A percentile compares a stretch with the other conserved stretches of the same genome.
These are phyloP conservation scores for Otolemur garnettii DNA, from an alignment of 2,113 vertebrate genomes.

Conservation along the genomic window DNA sequence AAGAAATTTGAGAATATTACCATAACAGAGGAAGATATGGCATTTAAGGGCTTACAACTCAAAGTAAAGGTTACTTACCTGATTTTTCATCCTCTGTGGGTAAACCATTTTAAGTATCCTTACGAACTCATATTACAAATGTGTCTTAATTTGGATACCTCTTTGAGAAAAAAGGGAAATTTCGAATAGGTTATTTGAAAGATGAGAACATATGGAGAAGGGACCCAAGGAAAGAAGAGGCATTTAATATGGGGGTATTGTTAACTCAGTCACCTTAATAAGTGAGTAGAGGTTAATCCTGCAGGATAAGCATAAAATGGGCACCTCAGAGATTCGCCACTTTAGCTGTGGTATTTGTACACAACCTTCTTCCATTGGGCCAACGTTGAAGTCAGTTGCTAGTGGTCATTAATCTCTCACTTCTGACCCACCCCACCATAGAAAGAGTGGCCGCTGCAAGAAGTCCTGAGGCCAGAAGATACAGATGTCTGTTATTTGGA, in stretches of 20 bases:
- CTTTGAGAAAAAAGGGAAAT: neutral
- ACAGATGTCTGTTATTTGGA: neutral
- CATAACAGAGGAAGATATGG: neutral
- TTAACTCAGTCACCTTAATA: neutral
- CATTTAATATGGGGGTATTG: neutral
- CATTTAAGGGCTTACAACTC: neutral
- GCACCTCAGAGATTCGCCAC: neutral
- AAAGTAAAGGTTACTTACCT: neutral
- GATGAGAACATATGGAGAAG: neutral
- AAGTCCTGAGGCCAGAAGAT: neutral
- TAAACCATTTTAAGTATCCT: neutral
- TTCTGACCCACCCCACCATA: neutral
- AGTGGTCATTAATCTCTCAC: neutral
- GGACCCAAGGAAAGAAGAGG: neutral
- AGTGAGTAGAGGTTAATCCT: neutral
- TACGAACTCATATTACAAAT: neutral
- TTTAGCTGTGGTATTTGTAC: neutral
- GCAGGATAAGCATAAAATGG: neutral
- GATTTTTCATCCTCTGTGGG: neutral
- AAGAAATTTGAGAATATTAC: constrained; percentile 56
- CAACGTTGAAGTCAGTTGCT: neutral
- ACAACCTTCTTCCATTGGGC: neutral
- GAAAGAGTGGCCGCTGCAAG: neutral
- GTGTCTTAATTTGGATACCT: neutral
- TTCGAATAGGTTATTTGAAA: neutral